These are phyloP conservation scores for Babyrousa celebensis DNA, from an alignment of 2,797 vertebrate species.

Conservation along the genomic window DNA sequence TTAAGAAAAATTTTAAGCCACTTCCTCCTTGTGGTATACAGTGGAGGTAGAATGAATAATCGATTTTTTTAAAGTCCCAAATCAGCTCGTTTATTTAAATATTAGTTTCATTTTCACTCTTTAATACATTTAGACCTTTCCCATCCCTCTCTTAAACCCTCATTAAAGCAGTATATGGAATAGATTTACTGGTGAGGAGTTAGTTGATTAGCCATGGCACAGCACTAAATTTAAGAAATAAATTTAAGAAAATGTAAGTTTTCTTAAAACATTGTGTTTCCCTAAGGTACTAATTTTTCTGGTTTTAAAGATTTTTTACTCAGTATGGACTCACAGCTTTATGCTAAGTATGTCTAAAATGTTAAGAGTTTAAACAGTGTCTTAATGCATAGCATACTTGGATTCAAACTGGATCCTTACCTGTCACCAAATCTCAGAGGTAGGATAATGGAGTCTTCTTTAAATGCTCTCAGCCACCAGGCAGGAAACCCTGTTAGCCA, in stretches of 20 bases:
- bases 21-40: background rate
- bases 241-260: background rate
- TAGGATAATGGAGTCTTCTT: background rate
- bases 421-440: background rate
- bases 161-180: background rate
- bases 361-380: background rate
- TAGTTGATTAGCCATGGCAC: background rate
- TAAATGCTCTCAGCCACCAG: background rate
- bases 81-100: slow-evolving; percentile 19
- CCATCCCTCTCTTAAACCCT: background rate
- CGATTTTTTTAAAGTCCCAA: background rate
- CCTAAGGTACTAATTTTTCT: background rate
- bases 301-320: slow-evolving; percentile 50
- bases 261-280: slow-evolving; percentile 13
- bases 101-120: background rate
- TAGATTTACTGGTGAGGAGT: background rate
- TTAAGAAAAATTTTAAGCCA: background rate
- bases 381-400: background rate
- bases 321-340: background rate
- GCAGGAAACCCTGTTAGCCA: background rate
- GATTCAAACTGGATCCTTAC: background rate
- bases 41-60: background rate
- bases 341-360: slow-evolving; percentile 2
- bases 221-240: no score
- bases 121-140: background rate